A percentile compares a stretch with the other conserved stretches of the same genome.
Evolutionary conservation across 2,113 vertebrate genomes (phyloP).

Genomic region (Butorides virescens): DNA sequence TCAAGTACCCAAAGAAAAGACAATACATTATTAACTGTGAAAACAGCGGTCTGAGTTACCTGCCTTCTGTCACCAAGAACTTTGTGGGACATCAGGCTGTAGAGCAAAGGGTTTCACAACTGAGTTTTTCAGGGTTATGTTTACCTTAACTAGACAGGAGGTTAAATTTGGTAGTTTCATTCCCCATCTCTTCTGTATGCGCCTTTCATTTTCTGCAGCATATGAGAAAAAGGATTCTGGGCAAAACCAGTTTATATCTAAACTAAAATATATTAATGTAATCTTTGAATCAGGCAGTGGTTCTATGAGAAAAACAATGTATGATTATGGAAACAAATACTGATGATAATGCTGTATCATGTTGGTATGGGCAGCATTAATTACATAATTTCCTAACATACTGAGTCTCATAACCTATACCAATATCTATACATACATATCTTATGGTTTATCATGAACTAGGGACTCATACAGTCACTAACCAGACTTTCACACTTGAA

Average conservation of each 20-base stretch:
- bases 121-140: not conserved
- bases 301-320: not conserved
- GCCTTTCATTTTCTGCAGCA: not conserved
- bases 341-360: not conserved
- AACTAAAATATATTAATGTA: not conserved
- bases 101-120: not conserved
- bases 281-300: not conserved
- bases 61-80: not conserved
- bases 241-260: not conserved
- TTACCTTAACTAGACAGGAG: not conserved
- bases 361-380: not conserved
- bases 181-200: not conserved
- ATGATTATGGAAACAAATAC: not conserved
- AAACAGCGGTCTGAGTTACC: not conserved
- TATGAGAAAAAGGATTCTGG: not conserved
- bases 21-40: not conserved
- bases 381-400: not conserved
- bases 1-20: not conserved
- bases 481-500: not conserved
- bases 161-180: not conserved
- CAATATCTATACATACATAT: not conserved
- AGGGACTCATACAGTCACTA: not conserved
- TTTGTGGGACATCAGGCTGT: not conserved
- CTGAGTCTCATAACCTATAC: not conserved
- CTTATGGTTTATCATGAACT: not conserved